A percentile compares a stretch with the other conserved stretches of the same genome.
These are phyloP conservation scores for Girardinichthys multiradiatus DNA, from an alignment of 2,113 vertebrate genomes.

Conservation along the genomic window DNA sequence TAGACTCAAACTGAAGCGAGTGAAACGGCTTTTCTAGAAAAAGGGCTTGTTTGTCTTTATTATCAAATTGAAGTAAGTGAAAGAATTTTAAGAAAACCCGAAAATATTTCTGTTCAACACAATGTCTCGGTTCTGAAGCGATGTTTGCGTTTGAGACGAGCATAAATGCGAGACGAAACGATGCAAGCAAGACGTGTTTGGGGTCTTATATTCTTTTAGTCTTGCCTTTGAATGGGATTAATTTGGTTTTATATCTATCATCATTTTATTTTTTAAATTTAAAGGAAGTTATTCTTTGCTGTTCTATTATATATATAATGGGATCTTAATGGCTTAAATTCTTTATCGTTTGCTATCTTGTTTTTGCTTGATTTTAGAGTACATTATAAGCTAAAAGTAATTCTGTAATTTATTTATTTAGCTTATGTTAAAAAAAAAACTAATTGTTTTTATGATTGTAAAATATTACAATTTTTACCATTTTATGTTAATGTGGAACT, in stretches of 20 bases:
- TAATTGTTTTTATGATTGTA: neutral
- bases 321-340: neutral
- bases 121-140: neutral
- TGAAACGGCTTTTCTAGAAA: neutral
- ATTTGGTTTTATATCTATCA: neutral
- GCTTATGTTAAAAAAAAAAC: too few relatives aligned
- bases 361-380: neutral
- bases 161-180: too few relatives aligned
- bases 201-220: neutral
- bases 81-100: neutral
- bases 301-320: neutral
- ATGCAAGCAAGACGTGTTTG: too few relatives aligned
- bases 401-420: neutral
- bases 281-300: neutral
- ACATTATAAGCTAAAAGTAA: neutral
- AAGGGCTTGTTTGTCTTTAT: rapidly evolving
- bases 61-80: neutral
- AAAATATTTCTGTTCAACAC: neutral
- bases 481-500: too few relatives aligned
- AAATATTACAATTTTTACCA: neutral
- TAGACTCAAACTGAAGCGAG: constrained; percentile 50
- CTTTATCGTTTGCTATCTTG: neutral
- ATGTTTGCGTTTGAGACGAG: too few relatives aligned
- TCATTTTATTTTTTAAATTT: neutral
- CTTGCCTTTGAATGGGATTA: neutral